Percentiles rank a stretch among this genome's conserved stretches.
Conservation (phyloP, 1,140 invertebrate species). For the Odontomachus brunneus region DNA sequence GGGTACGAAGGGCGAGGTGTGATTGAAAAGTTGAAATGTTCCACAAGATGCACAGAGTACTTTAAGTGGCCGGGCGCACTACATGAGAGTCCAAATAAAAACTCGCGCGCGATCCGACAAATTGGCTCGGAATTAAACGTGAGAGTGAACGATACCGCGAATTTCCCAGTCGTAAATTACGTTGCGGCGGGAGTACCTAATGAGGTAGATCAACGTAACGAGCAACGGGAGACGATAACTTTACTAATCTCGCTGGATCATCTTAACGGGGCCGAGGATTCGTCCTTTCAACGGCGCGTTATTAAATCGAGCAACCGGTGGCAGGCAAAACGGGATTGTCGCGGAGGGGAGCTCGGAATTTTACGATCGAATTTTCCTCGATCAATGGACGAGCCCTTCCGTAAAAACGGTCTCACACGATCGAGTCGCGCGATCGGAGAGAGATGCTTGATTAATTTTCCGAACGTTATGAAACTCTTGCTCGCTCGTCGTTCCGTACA, state of each 20-base stretch:
- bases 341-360: not conserved
- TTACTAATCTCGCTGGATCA: not conserved
- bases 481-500: not conserved
- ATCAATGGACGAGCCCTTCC: not conserved
- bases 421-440: not conserved
- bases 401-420: conserved; percentile 14
- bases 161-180: conserved; percentile 1
- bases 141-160: not conserved
- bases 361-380: not conserved
- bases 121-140: not conserved
- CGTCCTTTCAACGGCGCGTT: not conserved
- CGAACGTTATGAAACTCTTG: conserved; percentile 43
- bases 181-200: not conserved
- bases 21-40: too few species aligned
- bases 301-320: not conserved
- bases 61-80: too few species aligned
- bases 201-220: not conserved
- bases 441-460: conserved; percentile 45
- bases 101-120: not conserved
- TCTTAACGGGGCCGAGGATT: not conserved
- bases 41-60: too few species aligned
- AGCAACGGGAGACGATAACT: conserved; percentile 6
- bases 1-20: too few species aligned
- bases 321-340: too few species aligned
- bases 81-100: too few species aligned